These are phyloP conservation scores for Corapipo altera DNA, from an alignment of 2,113 vertebrate genomes.

Conservation along the genomic window DNA sequence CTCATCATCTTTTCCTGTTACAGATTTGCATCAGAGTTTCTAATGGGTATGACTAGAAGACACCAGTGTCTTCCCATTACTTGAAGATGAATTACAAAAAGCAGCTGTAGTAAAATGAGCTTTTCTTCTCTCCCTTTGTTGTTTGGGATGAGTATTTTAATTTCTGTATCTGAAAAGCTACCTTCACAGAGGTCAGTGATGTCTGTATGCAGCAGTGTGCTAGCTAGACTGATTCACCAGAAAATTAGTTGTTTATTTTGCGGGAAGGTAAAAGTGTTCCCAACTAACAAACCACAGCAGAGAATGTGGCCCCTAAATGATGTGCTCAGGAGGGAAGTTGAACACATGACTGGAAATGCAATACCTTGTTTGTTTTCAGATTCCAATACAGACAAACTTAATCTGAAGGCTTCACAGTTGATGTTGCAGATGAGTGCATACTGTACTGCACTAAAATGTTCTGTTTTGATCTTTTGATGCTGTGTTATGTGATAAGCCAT, in stretches of 20 bases:
- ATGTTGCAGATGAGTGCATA: neutral
- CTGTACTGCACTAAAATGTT: neutral
- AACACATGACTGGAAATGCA: neutral
- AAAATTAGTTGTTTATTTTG: neutral
- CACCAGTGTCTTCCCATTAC: neutral
- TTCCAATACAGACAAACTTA: neutral
- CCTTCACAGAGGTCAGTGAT: neutral
- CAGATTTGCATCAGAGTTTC: neutral
- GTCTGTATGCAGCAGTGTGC: neutral
- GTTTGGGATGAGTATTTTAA: neutral
- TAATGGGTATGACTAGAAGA: neutral
- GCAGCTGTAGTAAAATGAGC: neutral
- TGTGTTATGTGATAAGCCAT: neutral
- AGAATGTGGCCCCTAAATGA: neutral
- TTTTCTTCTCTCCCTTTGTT: neutral
- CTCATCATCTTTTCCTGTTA: neutral
- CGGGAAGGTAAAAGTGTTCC: neutral
- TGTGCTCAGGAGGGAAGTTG: neutral
- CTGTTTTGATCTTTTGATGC: neutral
- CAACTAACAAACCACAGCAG: neutral
- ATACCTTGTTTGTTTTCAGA: neutral
- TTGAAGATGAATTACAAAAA: neutral
- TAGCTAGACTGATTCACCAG: neutral
- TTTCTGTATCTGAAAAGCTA: neutral
- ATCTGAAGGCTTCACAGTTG: neutral